A percentile compares a stretch with the other conserved stretches of the same genome.
These are phyloP conservation scores for Macropis europaea DNA, from an alignment of 2,888 invertebrate genomes.

Conservation along the genomic window DNA sequence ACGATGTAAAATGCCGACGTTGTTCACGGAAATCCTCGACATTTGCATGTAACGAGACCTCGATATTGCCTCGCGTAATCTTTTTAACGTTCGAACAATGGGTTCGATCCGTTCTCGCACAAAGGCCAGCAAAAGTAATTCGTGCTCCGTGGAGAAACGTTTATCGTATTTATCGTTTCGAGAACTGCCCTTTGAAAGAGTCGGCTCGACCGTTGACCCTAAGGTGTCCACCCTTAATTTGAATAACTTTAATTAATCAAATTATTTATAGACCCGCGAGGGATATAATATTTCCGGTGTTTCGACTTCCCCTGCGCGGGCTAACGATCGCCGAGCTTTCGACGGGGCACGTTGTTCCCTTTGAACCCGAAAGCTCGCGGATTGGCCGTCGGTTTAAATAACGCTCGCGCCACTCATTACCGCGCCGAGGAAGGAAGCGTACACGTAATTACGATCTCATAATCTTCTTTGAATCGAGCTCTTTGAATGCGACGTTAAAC, in stretches of 20 bases:
- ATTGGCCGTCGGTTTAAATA: constrained; percentile 35
- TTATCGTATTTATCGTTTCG: constrained; percentile 47
- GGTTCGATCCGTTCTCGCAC: constrained; percentile 33
- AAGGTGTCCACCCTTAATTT: constrained; percentile 55
- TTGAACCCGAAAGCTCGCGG: no score
- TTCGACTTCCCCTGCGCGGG: not conserved
- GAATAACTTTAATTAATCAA: constrained; percentile 66
- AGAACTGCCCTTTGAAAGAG: constrained; percentile 29
- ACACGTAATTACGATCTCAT: constrained; percentile 23
- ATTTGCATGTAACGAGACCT: constrained; percentile 48
- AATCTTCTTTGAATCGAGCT: constrained; percentile 28
- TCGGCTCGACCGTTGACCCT: constrained; percentile 32
- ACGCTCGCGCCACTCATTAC: constrained; percentile 10
- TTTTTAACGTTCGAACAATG: constrained; percentile 51
- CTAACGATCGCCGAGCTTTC: constrained; percentile 32
- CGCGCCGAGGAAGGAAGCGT: not conserved
- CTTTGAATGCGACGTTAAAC: constrained; percentile 14
- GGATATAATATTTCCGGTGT: constrained; percentile 47
- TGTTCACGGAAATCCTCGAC: not conserved
- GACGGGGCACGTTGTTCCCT: constrained; percentile 32
- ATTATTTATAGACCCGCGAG: constrained; percentile 43
- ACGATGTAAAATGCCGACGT: constrained; percentile 36
- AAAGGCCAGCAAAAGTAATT: constrained; percentile 50
- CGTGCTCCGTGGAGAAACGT: constrained; percentile 34
- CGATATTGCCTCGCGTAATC: constrained; percentile 37